These are phyloP conservation scores for Avahi laniger DNA, from an alignment of 2,797 vertebrate species.

Conservation along the genomic window DNA sequence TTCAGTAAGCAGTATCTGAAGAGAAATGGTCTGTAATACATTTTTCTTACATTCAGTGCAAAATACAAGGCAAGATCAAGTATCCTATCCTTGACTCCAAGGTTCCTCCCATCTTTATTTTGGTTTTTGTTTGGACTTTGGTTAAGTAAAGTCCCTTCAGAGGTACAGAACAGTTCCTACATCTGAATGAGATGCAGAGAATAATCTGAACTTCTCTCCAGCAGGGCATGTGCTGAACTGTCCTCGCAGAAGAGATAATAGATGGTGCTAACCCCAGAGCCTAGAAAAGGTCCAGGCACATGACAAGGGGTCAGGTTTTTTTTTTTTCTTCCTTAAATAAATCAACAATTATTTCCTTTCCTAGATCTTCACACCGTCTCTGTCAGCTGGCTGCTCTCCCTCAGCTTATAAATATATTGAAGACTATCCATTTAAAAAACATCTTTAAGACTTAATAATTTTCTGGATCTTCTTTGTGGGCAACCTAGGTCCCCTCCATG, in stretches of 20 bases:
- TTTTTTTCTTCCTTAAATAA: neutral
- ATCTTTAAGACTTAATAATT: neutral
- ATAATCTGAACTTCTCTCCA: neutral
- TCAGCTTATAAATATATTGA: neutral
- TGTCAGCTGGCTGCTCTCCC: neutral
- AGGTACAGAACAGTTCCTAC: neutral
- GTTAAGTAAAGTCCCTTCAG: neutral
- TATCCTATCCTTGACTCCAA: neutral
- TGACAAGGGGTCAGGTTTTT: neutral
- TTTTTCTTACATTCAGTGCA: neutral
- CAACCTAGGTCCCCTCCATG: neutral
- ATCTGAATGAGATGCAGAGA: neutral
- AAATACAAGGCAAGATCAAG: constrained; percentile 13
- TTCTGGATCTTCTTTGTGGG: neutral
- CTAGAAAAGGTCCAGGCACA: neutral
- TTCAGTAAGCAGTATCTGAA: neutral
- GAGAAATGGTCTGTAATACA: neutral
- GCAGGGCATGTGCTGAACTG: neutral
- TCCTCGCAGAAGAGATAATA: neutral
- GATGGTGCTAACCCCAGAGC: neutral
- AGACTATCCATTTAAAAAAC: neutral
- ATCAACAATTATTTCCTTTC: neutral
- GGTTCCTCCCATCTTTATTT: neutral
- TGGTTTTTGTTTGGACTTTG: neutral
- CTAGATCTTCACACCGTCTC: neutral